Evolutionary conservation across 2,797 vertebrate genomes (phyloP).

Genomic region (Sebastes steindachneri): DNA sequence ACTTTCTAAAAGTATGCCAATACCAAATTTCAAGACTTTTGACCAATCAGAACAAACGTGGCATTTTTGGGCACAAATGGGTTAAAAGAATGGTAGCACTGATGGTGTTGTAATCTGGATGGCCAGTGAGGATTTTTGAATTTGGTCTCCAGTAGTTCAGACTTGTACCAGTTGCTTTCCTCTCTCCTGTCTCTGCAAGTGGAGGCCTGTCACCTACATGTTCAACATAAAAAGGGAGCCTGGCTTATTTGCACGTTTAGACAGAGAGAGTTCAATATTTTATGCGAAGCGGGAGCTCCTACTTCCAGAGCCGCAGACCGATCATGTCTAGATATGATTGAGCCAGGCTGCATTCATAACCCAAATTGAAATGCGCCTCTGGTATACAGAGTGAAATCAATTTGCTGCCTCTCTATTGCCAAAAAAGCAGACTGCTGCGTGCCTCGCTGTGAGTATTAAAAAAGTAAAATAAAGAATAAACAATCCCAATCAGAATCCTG

Average conservation of each 20-base stretch:
- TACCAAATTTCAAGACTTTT: no score
- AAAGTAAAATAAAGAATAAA: constrained; percentile 41
- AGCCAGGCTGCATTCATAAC: constrained; percentile 37
- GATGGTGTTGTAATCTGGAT: not conserved
- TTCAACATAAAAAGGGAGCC: not conserved
- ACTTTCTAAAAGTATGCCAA: no score
- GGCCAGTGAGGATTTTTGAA: not conserved
- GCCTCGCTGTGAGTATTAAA: constrained; percentile 29
- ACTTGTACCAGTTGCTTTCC: not conserved
- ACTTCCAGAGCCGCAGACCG: constrained; percentile 29
- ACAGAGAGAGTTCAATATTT: constrained; percentile 17
- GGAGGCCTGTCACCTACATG: not conserved
- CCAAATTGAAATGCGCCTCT: constrained; percentile 51
- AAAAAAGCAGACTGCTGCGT: constrained; percentile 32
- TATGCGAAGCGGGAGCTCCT: constrained; percentile 13
- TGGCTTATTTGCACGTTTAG: constrained; percentile 16
- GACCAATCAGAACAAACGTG: no score
- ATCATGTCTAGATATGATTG: constrained; percentile 48
- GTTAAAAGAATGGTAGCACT: not conserved
- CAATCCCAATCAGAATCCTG: constrained; percentile 17
- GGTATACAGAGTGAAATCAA: constrained; percentile 46
- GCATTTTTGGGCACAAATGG: no score
- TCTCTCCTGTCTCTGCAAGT: not conserved
- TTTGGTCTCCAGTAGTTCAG: not conserved
- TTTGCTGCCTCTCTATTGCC: constrained; percentile 25